Evolutionary conservation across 2,113 vertebrate species (phyloP).

Genomic region (Lepus europaeus): DNA sequence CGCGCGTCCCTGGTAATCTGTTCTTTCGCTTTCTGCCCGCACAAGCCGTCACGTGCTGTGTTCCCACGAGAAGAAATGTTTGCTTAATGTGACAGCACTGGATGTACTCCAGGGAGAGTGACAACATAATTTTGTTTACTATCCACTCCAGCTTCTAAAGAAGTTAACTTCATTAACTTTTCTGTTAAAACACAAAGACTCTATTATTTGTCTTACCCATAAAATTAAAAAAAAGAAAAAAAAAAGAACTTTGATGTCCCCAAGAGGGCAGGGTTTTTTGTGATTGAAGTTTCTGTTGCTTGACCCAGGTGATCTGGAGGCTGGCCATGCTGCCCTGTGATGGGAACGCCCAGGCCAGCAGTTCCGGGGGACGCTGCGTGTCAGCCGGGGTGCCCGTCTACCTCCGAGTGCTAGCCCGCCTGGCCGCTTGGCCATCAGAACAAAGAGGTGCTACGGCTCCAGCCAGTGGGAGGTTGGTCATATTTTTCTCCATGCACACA

Average conservation of each 20-base stretch:
- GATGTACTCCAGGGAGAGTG: slow-evolving; percentile 73
- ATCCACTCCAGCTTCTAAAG: slow-evolving; percentile 78
- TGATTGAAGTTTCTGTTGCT: slow-evolving; percentile 84
- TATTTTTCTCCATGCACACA: neutral
- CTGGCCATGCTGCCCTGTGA: slow-evolving; percentile 59
- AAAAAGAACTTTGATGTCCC: slow-evolving; percentile 83
- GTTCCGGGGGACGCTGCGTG: neutral
- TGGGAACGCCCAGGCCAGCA: slow-evolving; percentile 1
- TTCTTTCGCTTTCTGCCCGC: slow-evolving; percentile 10
- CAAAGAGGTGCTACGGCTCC: neutral
- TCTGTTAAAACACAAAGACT: slow-evolving; percentile 83
- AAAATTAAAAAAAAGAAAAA: slow-evolving; percentile 77
- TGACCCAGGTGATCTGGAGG: slow-evolving; percentile 30
- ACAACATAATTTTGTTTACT: slow-evolving; percentile 83
- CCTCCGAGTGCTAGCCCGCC: neutral
- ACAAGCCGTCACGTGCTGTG: slow-evolving; percentile 25
- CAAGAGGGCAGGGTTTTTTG: slow-evolving; percentile 59
- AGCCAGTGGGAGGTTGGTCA: neutral
- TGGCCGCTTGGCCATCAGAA: neutral
- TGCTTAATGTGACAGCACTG: slow-evolving; percentile 79
- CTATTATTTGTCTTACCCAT: slow-evolving; percentile 82
- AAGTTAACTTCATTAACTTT: slow-evolving; percentile 86
- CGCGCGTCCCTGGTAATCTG: neutral
- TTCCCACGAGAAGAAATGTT: slow-evolving; percentile 75
- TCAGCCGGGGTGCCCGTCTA: neutral